phyloP scores from a whole-genome alignment of 1,140 invertebrate genomes.

The Scaptomyza hsui region DNA sequence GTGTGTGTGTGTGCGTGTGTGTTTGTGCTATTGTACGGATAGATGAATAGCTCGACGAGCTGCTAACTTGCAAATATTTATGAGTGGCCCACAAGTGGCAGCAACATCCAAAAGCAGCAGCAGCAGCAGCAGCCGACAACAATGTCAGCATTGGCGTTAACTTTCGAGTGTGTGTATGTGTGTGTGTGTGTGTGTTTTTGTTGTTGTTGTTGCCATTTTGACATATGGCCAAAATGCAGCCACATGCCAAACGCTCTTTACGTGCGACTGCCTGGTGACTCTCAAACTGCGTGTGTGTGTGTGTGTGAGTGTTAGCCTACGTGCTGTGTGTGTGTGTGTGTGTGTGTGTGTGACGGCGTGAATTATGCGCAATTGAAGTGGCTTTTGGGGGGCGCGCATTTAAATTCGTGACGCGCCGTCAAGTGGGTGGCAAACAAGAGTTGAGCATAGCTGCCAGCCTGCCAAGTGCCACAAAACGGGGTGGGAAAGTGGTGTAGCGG shows the following conservation, averaged over 20 bases:
- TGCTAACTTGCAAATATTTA: slow-evolving; percentile 83
- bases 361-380: slow-evolving; percentile 80
- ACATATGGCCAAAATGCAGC: slow-evolving; percentile 80
- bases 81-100: slow-evolving; percentile 79
- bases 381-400: slow-evolving; percentile 74
- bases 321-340: slow-evolving; percentile 22
- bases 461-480: slow-evolving; percentile 14
- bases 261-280: slow-evolving; percentile 30
- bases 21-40: slow-evolving; percentile 54
- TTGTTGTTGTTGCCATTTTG: slow-evolving; percentile 76
- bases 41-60: slow-evolving; percentile 81
- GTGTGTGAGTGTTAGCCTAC: slow-evolving; percentile 17
- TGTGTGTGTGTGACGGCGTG: slow-evolving; percentile 54
- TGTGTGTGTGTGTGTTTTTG: too few species aligned
- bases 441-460: slow-evolving; percentile 18
- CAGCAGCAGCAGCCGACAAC: slow-evolving; percentile 48
- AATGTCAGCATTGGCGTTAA: slow-evolving; percentile 66
- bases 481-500: neutral
- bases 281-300: slow-evolving; percentile 15
- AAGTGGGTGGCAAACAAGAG: slow-evolving; percentile 75
- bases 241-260: slow-evolving; percentile 63
- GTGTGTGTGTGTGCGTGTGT: slow-evolving; percentile 19
- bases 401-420: slow-evolving; percentile 75
- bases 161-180: slow-evolving; percentile 44
- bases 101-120: slow-evolving; percentile 31